phyloP scores from a whole-genome alignment of 2,888 invertebrate species.

The Frankliniella intonsa region DNA sequence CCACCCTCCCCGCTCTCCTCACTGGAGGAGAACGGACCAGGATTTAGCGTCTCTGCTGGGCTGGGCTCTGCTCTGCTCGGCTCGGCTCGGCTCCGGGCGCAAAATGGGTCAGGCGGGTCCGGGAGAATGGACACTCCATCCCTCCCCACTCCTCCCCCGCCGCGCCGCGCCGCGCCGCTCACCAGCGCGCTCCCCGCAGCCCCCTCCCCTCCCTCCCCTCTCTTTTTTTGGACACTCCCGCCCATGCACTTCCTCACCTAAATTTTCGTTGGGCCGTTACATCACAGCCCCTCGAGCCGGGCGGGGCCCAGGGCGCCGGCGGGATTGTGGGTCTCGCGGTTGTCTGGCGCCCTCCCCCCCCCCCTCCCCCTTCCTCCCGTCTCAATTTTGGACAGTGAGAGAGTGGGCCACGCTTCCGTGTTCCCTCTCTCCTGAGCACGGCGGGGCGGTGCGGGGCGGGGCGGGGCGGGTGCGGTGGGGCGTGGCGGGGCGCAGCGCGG shows the following conservation, averaged over 20 bases:
- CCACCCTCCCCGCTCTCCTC: neutral
- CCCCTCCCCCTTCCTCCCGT: neutral
- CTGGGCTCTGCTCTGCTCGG: neutral
- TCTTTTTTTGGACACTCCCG: slow-evolving; percentile 3
- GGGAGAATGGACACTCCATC: neutral
- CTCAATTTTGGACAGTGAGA: slow-evolving; percentile 26
- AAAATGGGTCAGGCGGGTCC: slow-evolving; percentile 5
- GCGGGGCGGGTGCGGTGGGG: no score
- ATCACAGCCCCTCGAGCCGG: neutral
- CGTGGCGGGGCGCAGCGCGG: no score
- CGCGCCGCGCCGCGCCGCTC: neutral
- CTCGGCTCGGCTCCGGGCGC: neutral
- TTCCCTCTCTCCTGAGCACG: neutral
- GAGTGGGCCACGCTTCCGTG: slow-evolving; percentile 21
- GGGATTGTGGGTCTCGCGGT: neutral
- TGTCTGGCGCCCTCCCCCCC: neutral
- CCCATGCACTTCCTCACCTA: slow-evolving; percentile 25
- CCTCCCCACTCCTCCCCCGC: neutral
- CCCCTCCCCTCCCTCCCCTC: neutral
- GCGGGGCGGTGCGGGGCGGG: no score
- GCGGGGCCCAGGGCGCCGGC: neutral
- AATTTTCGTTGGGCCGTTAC: slow-evolving; percentile 24
- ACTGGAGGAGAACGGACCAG: neutral
- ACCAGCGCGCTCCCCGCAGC: neutral
- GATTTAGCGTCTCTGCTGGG: neutral